phyloP scores from a whole-genome alignment of 1,140 invertebrate genomes.

The Brachionus plicatilis region DNA sequence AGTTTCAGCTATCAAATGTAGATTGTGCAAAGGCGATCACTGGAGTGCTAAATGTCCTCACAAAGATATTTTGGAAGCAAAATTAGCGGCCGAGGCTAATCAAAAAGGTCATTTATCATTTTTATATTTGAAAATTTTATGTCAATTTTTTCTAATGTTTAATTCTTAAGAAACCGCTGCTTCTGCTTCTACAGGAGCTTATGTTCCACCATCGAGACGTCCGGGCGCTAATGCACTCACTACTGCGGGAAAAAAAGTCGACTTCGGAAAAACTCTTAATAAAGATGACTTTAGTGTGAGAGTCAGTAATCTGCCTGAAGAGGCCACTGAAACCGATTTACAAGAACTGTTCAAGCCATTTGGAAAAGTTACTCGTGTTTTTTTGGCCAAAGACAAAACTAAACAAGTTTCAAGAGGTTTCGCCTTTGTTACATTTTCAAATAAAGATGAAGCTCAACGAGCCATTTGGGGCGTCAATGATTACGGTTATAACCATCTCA shows the following conservation, averaged over 20 bases:
- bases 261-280: neutral
- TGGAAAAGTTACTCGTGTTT: constrained; percentile 78
- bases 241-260: constrained; percentile 40
- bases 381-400: constrained; percentile 73
- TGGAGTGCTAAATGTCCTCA: constrained; percentile 95
- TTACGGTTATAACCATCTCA: constrained; percentile 94
- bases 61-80: constrained; percentile 67
- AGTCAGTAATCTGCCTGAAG: constrained; percentile 94
- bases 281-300: constrained; percentile 77
- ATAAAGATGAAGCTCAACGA: constrained; percentile 74
- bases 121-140: neutral
- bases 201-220: constrained; percentile 41
- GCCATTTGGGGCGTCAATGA: constrained; percentile 85
- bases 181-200: constrained; percentile 39
- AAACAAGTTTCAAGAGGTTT: constrained; percentile 29
- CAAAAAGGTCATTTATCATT: constrained; percentile 44
- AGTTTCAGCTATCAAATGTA: constrained; percentile 76
- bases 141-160: neutral
- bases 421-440: constrained; percentile 39
- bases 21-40: constrained; percentile 85
- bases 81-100: constrained; percentile 40
- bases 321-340: constrained; percentile 85
- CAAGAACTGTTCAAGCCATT: constrained; percentile 89
- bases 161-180: neutral
- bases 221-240: constrained; percentile 44